These are phyloP conservation scores for Hypanus sabinus DNA, from an alignment of 2,113 vertebrate genomes.

Conservation along the genomic window DNA sequence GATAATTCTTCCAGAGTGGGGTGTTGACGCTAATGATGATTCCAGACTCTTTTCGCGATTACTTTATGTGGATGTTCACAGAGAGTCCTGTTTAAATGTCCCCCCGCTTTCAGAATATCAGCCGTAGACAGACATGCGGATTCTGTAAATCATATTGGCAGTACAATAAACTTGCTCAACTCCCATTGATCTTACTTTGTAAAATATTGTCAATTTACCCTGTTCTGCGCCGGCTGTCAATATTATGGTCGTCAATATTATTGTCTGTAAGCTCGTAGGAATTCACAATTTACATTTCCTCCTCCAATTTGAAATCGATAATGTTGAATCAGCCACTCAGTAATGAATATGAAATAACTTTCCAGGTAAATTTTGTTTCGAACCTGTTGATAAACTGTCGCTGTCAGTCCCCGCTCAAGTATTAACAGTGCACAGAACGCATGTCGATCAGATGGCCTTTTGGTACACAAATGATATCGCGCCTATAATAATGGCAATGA, in stretches of 20 bases:
- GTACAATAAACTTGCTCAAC: not conserved
- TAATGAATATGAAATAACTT: not conserved
- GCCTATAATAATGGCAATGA: not conserved
- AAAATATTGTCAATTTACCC: not conserved
- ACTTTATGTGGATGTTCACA: not conserved
- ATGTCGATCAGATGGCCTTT: not conserved
- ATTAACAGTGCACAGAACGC: not conserved
- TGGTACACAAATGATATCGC: not conserved
- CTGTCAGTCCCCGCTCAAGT: not conserved
- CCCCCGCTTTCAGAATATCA: not conserved
- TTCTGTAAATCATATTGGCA: not conserved
- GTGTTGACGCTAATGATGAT: not conserved
- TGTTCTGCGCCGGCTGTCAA: not conserved
- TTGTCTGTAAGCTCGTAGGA: not conserved
- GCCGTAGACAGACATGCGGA: not conserved
- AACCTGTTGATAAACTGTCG: not conserved
- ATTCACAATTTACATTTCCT: not conserved
- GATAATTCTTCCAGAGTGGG: not conserved
- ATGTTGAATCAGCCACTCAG: not conserved
- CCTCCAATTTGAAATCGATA: not conserved
- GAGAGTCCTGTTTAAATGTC: not conserved
- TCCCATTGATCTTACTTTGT: not conserved
- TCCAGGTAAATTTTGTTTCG: not conserved
- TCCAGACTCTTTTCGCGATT: not conserved
- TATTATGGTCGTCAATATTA: not conserved